Evolutionary conservation across 1,140 invertebrate genomes (phyloP), one percentile per base, ranked within the genome.

Genomic region (Pissodes strobi): DNA sequence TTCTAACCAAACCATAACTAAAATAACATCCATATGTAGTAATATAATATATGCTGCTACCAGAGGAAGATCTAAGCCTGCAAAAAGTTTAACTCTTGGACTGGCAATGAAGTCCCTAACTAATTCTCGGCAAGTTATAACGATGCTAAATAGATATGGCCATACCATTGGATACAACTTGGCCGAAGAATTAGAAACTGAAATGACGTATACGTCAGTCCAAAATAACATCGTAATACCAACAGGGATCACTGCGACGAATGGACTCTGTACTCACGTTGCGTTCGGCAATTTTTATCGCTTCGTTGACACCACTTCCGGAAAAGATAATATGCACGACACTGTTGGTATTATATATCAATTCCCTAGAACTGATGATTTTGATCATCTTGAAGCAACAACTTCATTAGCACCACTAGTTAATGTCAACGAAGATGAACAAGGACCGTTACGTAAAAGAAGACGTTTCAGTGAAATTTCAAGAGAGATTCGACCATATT

Each of bases 231-330:
- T 30, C 17, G 8, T 73, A 18, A 66, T 69, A 64, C 74, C 76
- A 22, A n/a, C 59, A 22, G 70, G 64, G 1, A 76, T 78, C 57
- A 23, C 1, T 45, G 21, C n/a, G 41, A n/a, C 15, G 41, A 46
- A 63, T 37, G 37, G 61, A 19, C 41, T 66, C 8, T 64, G 46
- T 41, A 81, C 78, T 34, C 56, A 70, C 49, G 65, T 81, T 38
- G 80, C 79, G 0, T 82, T 71, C 53, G 79, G 81, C 60, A 82
- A 81, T 72, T 82, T 75, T 53, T 79, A 82, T 68, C 64, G 78
- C 0, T 79, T 69, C 41, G 77, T 78, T 12, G 77, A 82, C 41
- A 81, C 79, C 13, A 12, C 53, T 13, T 71, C 22, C 62, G 79
- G 80, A 18, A 80, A 78, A 66, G 77, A 79, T 58, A 82, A 78